Evolutionary conservation across 2,888 invertebrate genomes (phyloP).

Genomic region (Agrypnus murinus): DNA sequence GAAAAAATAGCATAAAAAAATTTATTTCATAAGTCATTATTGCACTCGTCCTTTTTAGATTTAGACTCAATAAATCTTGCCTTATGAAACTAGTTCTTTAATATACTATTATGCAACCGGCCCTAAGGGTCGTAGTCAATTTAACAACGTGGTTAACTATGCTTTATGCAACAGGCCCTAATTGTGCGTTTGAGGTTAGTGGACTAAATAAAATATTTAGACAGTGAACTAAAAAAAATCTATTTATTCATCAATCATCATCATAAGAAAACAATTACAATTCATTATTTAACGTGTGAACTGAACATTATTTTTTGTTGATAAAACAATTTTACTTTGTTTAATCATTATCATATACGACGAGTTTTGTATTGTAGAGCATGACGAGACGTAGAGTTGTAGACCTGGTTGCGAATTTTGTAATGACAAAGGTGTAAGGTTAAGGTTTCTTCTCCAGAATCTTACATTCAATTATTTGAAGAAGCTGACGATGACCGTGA

Average conservation of each 20-base stretch:
- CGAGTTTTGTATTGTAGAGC: slow-evolving; percentile 10
- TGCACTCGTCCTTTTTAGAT: too few relatives aligned
- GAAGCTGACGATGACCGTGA: slow-evolving; percentile 8
- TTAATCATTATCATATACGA: background rate
- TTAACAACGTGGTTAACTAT: too few relatives aligned
- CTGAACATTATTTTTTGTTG: slow-evolving; percentile 4
- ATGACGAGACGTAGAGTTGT: slow-evolving; percentile 4
- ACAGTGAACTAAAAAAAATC: background rate
- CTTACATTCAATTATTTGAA: slow-evolving; percentile 3
- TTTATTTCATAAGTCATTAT: too few relatives aligned
- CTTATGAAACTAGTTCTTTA: too few relatives aligned
- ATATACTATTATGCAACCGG: too few relatives aligned
- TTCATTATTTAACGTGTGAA: too few relatives aligned
- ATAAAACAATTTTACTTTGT: slow-evolving; percentile 4
- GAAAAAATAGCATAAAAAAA: too few relatives aligned
- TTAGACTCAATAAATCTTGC: too few relatives aligned
- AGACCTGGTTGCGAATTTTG: slow-evolving; percentile 13
- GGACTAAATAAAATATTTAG: background rate
- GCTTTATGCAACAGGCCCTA: too few relatives aligned
- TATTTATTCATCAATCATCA: slow-evolving; percentile 5
- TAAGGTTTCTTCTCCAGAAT: slow-evolving; percentile 5
- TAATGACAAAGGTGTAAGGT: slow-evolving; percentile 6
- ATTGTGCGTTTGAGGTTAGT: slow-evolving; percentile 5
- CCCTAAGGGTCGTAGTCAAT: too few relatives aligned
- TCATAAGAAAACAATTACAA: background rate